Base-by-base conservation (phyloP, 2,797 vertebrate genomes). In the Mallotus villosus region DNA sequence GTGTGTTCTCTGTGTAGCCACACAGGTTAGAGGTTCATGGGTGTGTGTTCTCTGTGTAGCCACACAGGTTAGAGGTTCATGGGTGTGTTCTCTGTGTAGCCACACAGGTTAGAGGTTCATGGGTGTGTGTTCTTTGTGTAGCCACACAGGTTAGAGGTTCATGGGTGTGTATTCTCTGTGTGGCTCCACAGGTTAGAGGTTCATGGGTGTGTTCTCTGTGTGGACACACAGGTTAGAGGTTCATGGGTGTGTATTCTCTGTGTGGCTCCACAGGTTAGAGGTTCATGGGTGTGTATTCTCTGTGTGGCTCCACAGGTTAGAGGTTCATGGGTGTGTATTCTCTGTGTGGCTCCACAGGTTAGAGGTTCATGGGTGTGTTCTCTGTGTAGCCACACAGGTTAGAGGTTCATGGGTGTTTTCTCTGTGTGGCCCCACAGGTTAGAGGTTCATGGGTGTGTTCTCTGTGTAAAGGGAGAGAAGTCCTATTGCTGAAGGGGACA, bases 221-320 rank as follows among this genome's bases (percentile, higher is more conserved):
- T 34, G 51, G 51, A 1, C 19, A n/a, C 19, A 6, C 51, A 66
- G 37, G 14, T 6, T 16, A 6, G 41, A 46, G 72, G 74, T 80
- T 77, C 34, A 78, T 77, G 41, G 51, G 16, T 55, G 51, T n/a
- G 51, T 53, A n/a, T n/a, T n/a, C n/a, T n/a, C n/a, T n/a, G n/a
- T 55, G 32, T 34, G 51, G 51, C 3, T 5, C 3, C 19, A 6
- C 51, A 66, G 37, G 14, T 6, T 16, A 6, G 41, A 46, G 72
- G 74, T 80, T 77, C 34, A 78, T 77, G 41, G 51, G 16, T 55
- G 51, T n/a, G 51, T 53, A n/a, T n/a, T n/a, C n/a, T n/a, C n/a
- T n/a, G n/a, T 55, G 32, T 34, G 51, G 51, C 3, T 5, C 3
- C 19, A 6, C 51, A 66, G 37, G 14, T 6, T 16, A 6, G 41